phyloP scores from a whole-genome alignment of 2,113 vertebrate genomes.

The Crotophaga sulcirostris region DNA sequence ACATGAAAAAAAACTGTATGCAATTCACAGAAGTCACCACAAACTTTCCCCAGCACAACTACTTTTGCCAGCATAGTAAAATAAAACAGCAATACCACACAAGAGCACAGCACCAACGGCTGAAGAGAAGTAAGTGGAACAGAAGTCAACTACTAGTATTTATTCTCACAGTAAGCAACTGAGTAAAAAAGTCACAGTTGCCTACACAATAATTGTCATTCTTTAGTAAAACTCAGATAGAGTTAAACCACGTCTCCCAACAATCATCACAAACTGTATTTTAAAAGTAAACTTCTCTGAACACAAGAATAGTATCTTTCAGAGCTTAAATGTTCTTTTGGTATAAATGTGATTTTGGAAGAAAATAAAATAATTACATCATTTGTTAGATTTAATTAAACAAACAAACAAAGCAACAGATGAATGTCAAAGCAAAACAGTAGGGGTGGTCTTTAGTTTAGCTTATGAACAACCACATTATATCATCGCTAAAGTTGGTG shows the following conservation, averaged over 20 bases:
- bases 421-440: not conserved
- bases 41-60: not conserved
- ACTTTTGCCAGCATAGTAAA: not conserved
- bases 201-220: not conserved
- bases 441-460: not conserved
- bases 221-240: not conserved
- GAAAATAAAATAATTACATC: not conserved
- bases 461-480: not conserved
- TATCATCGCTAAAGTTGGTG: not conserved
- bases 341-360: not conserved
- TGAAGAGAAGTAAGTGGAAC: not conserved
- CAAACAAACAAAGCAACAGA: not conserved
- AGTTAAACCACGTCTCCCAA: not conserved
- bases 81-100: not conserved
- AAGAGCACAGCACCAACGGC: accelerated
- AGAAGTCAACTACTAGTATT: not conserved
- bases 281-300: not conserved
- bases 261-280: not conserved
- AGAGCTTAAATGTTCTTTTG: not conserved
- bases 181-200: not conserved
- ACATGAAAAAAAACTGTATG: not conserved
- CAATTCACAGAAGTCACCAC: not conserved
- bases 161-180: not conserved
- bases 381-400: not conserved
- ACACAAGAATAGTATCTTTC: not conserved